Percentiles rank a stretch among this genome's conserved stretches.
Conservation (phyloP, 2,888 invertebrate genomes). For the Orthosia gracilis region DNA sequence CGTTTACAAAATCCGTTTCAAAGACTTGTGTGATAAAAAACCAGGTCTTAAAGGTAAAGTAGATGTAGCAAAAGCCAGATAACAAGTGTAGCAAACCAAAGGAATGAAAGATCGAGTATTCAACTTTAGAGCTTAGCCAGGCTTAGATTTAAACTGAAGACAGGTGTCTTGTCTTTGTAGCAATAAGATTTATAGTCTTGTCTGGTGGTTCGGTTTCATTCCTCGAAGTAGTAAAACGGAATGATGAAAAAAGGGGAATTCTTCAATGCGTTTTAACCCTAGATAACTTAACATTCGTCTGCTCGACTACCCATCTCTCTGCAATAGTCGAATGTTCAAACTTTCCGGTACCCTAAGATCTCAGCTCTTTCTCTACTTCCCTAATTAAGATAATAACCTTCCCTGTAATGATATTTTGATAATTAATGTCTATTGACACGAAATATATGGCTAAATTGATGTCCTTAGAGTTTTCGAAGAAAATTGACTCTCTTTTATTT, state of each 20-base stretch:
- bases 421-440: too few species aligned
- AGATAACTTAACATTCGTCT: too few species aligned
- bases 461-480: background rate
- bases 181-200: conserved; percentile 38
- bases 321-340: too few species aligned
- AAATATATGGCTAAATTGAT: too few species aligned
- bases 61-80: conserved; percentile 8
- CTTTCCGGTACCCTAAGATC: too few species aligned
- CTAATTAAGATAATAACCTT: too few species aligned
- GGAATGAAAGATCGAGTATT: conserved; percentile 20
- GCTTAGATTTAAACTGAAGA: conserved; percentile 23
- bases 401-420: too few species aligned
- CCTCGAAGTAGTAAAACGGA: conserved; percentile 4
- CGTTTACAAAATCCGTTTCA: too few species aligned
- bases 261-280: background rate
- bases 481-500: too few species aligned
- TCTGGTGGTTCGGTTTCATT: conserved; percentile 21
- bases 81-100: conserved; percentile 10
- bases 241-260: conserved; percentile 16
- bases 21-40: too few species aligned
- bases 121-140: conserved; percentile 34
- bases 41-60: background rate
- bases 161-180: conserved; percentile 40
- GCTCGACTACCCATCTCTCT: too few species aligned
- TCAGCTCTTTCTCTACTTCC: too few species aligned